phyloP scores from a whole-genome alignment of 2,888 invertebrate genomes.

The Acrobasis consociella region DNA sequence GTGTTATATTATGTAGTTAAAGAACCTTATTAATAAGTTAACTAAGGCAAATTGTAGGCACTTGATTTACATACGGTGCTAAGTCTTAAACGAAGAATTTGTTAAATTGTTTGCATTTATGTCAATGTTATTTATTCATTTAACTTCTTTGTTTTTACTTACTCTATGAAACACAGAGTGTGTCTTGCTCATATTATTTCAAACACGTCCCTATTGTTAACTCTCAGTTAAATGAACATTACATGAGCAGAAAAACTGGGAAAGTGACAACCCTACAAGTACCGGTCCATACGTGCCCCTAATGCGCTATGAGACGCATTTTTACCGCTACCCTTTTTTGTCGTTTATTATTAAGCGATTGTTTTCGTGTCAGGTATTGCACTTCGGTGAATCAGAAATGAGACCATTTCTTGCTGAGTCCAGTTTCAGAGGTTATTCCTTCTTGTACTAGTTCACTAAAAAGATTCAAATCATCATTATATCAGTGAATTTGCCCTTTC shows the following conservation, averaged over 20 bases:
- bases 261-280: constrained; percentile 34
- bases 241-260: constrained; percentile 15
- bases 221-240: constrained; percentile 15
- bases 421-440: constrained; percentile 44
- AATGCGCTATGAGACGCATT: constrained; percentile 59
- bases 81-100: too few relatives aligned
- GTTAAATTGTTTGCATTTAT: neutral
- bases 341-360: constrained; percentile 69
- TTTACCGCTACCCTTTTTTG: constrained; percentile 52
- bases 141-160: neutral
- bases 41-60: too few relatives aligned
- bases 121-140: neutral
- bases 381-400: constrained; percentile 73
- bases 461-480: neutral
- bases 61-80: too few relatives aligned
- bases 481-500: too few relatives aligned
- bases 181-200: constrained; percentile 10
- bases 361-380: constrained; percentile 77
- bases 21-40: too few relatives aligned
- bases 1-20: too few relatives aligned
- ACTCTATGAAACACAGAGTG: constrained; percentile 4
- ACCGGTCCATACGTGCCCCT: constrained; percentile 39
- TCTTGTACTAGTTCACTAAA: neutral
- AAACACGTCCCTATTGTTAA: constrained; percentile 19
- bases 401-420: constrained; percentile 48